A percentile compares a stretch with the other conserved stretches of the same genome.
phyloP scores from a whole-genome alignment of 2,113 vertebrate species.

The Pachypanchax playfairii region DNA sequence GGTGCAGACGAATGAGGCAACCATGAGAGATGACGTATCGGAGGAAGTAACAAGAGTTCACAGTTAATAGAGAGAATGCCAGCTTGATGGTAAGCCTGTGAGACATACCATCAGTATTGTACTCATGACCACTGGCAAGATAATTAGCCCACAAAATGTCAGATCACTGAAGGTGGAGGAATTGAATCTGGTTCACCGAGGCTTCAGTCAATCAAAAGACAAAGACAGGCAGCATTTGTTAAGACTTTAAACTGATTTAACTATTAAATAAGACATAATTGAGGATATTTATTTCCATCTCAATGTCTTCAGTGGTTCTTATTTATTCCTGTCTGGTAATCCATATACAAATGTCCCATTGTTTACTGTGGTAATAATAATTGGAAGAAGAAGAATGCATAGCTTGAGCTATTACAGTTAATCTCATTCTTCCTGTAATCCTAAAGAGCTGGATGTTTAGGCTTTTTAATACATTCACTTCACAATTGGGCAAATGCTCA shows the following conservation, averaged over 20 bases:
- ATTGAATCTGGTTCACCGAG: conserved; percentile 42
- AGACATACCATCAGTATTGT: conserved; percentile 62
- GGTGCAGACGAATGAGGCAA: conserved; percentile 55
- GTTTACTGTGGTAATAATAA: conserved; percentile 42
- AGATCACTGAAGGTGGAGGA: conserved; percentile 47
- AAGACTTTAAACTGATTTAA: conserved; percentile 19
- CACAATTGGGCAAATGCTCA: conserved; percentile 51
- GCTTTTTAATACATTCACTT: conserved; percentile 56
- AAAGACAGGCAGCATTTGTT: conserved; percentile 19
- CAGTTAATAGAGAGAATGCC: conserved; percentile 55
- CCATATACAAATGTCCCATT: conserved; percentile 49
- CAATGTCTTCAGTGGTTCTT: conserved; percentile 14
- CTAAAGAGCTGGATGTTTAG: conserved; percentile 57
- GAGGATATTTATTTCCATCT: conserved; percentile 4
- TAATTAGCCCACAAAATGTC: conserved; percentile 71
- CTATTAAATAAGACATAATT: conserved; percentile 13
- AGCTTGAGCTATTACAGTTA: conserved; percentile 41
- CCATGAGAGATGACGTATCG: conserved; percentile 44
- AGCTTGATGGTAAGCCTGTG: conserved; percentile 60
- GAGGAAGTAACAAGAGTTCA: conserved; percentile 34
- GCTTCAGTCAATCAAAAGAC: conserved; percentile 51
- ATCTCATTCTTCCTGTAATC: conserved; percentile 72
- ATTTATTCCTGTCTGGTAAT: conserved; percentile 47
- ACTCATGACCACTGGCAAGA: conserved; percentile 64
- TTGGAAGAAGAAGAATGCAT: conserved; percentile 38